Evolutionary conservation across 2,797 vertebrate species (phyloP).

Genomic region (Leptatherina wallacei): DNA sequence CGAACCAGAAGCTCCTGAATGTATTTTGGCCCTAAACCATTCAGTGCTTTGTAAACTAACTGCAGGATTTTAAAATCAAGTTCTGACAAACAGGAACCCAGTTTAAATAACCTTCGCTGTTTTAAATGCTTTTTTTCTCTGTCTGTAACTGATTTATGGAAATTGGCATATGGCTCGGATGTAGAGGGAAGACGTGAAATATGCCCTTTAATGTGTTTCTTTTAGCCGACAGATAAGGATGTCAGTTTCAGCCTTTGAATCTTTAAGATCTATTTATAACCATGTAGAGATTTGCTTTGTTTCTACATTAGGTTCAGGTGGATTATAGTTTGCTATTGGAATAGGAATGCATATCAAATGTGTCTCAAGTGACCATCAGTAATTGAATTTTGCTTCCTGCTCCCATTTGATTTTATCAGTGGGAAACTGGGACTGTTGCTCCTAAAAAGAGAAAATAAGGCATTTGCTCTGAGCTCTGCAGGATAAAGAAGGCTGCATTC

Average conservation of each 20-base stretch:
- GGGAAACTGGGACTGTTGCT: constrained; percentile 29
- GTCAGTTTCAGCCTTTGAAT: constrained; percentile 22
- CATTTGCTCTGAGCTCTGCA: constrained; percentile 11
- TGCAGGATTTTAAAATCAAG: no score
- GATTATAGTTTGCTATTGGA: constrained; percentile 3
- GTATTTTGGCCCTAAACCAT: no score
- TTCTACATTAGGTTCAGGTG: not conserved
- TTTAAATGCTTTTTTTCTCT: constrained; percentile 9
- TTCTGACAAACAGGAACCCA: no score
- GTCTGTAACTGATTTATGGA: constrained; percentile 25
- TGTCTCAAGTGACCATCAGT: constrained; percentile 41
- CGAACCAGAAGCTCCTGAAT: no score
- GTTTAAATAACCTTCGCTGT: constrained; percentile 20
- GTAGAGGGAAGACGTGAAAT: not conserved
- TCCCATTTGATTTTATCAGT: constrained; percentile 26
- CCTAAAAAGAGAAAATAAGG: constrained; percentile 15
- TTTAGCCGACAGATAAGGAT: constrained; percentile 12
- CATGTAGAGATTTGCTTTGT: not conserved
- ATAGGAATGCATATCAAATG: constrained; percentile 32
- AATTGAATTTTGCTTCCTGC: constrained; percentile 32
- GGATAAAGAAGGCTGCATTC: not conserved
- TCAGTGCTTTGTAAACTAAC: no score
- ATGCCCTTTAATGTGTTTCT: constrained; percentile 3
- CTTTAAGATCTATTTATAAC: not conserved
- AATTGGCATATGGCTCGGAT: constrained; percentile 8